Conservation (phyloP, 2,113 vertebrate genomes). For the Struthio camelus region DNA sequence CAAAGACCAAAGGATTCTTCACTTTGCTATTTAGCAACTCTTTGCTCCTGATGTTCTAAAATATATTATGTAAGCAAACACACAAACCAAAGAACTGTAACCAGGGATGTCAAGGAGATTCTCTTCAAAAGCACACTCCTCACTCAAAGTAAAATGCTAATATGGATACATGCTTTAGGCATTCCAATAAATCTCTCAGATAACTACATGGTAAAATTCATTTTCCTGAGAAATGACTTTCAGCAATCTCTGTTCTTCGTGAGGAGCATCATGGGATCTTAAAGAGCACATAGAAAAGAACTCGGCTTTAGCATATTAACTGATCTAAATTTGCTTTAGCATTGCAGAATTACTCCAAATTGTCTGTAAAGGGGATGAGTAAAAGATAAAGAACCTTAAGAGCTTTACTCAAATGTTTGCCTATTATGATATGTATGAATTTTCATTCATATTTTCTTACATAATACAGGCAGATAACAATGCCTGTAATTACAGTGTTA, state of each 20-base stretch:
- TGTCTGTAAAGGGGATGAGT: background rate
- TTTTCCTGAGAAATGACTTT: background rate
- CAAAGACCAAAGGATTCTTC: background rate
- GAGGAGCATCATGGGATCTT: background rate
- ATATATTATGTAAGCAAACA: background rate
- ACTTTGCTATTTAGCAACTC: background rate
- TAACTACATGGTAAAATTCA: background rate
- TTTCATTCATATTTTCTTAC: background rate
- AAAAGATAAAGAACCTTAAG: background rate
- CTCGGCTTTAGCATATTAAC: background rate
- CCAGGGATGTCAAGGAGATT: background rate
- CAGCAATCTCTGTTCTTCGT: background rate
- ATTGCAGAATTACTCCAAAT: background rate
- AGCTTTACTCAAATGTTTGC: background rate
- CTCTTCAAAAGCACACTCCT: background rate
- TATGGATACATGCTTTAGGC: background rate
- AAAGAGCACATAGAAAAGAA: background rate
- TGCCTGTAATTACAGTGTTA: background rate
- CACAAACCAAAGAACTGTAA: background rate
- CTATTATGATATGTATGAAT: background rate
- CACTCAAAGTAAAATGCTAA: background rate
- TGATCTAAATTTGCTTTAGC: background rate
- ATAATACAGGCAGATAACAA: background rate
- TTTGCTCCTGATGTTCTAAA: background rate
- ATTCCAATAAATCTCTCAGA: too few species aligned